Base-by-base conservation (phyloP, 1,140 invertebrate species). In the Rhyacophila brunnea region DNA sequence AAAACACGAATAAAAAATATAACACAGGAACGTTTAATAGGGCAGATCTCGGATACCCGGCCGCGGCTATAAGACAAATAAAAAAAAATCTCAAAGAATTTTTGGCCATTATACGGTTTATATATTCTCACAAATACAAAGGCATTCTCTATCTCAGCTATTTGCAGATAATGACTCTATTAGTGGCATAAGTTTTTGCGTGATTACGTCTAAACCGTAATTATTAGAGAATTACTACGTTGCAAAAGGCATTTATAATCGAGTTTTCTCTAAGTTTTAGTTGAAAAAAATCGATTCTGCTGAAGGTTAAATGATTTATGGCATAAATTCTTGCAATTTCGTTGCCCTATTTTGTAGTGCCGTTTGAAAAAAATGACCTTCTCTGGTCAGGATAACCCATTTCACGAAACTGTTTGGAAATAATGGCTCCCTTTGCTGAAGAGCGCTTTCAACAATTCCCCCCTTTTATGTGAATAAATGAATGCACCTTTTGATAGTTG, bases 151-250 rank as follows among this genome's bases (percentile, higher is more conserved):
- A 36, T 48, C 51, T 59, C 43, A 64, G 53, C 48, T 47, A 60
- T 60, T 64, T 60, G 53, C 62, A 60, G 52, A 60, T 64, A 64
- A 64, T 64, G 58, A 60, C 62, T 64, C 52, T 64, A 64, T 64
- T 64, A 64, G 62, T 50, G 58, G 44, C 18, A n/a, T 20, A 36
- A 50, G 52, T 57, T 57, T 64, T 57, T 42, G 47, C 13, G 17
- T 43, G 48, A 57, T 64, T 56, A 35, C 43, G 44, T 40, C 34
- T 13, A 46, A 59, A 56, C 57, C 40, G 44, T 18, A 50, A 38
- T 17, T 43, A 42, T 36, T 53, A 55, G 49, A 53, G 28, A 15
- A 11, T 32, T 38, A 34, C 19, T 17, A n/a, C 44, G 44, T 63
- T 50, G 20, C 19, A 40, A 50, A 7, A 38, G 46, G 32, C 32